Evolutionary conservation across 2,113 vertebrate genomes (phyloP).

Genomic region (Parus major): DNA sequence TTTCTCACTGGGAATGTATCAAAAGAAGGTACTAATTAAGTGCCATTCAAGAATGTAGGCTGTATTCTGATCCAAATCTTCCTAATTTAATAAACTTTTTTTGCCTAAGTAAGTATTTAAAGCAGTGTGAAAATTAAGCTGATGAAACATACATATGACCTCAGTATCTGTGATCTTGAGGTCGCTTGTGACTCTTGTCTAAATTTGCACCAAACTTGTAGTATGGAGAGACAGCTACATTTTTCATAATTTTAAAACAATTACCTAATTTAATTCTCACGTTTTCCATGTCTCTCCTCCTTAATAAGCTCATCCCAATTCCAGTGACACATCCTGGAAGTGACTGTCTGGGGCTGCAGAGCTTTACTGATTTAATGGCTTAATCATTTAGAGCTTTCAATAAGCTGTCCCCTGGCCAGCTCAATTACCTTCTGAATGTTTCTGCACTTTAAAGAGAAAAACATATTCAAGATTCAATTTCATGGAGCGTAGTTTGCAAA

Average conservation of each 20-base stretch:
- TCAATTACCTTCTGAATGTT: background rate
- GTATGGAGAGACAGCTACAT: background rate
- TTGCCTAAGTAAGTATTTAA: background rate
- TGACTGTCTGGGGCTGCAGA: slow-evolving; percentile 5
- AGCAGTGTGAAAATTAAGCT: background rate
- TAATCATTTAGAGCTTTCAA: background rate
- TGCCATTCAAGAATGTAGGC: background rate
- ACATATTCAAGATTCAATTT: background rate
- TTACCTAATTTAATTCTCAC: background rate
- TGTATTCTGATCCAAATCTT: background rate
- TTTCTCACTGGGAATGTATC: background rate
- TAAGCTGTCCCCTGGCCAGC: background rate
- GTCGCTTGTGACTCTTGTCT: background rate
- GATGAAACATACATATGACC: background rate
- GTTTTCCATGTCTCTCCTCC: background rate
- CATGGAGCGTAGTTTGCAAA: background rate
- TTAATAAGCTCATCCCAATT: slow-evolving; percentile 45
- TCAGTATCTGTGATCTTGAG: background rate
- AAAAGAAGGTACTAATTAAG: background rate
- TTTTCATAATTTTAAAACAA: background rate
- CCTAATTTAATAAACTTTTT: background rate
- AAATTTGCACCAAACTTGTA: background rate
- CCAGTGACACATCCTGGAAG: slow-evolving; percentile 22
- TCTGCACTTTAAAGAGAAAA: background rate
- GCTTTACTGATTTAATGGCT: slow-evolving; percentile 25